Percentiles rank a stretch among this genome's conserved stretches.
phyloP scores from a whole-genome alignment of 1,140 invertebrate genomes.

The Lepidotrigona ventralis region DNA sequence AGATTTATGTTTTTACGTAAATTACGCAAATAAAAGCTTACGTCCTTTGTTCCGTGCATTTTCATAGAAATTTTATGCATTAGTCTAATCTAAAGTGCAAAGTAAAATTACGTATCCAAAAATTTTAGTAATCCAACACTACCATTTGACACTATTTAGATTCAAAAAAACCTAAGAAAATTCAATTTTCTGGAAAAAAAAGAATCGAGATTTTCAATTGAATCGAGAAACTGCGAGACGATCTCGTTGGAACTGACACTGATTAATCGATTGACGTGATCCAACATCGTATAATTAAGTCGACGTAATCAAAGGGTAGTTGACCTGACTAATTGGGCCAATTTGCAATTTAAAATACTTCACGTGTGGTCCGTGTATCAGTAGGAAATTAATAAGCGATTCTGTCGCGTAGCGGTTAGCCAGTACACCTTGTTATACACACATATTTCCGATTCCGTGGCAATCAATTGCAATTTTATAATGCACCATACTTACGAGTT shows the following conservation, averaged over 20 bases:
- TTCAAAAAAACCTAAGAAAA: too few relatives aligned
- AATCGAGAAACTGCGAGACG: neutral
- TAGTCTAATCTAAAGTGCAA: too few relatives aligned
- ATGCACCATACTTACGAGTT: conserved; percentile 29
- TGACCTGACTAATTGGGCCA: conserved; percentile 20
- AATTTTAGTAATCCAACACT: too few relatives aligned
- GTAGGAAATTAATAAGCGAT: neutral
- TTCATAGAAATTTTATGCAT: too few relatives aligned
- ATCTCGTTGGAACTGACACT: neutral
- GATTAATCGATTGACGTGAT: neutral
- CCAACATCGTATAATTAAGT: neutral
- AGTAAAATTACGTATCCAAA: too few relatives aligned
- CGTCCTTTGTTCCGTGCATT: too few relatives aligned
- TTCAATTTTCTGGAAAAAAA: too few relatives aligned
- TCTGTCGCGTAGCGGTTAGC: neutral
- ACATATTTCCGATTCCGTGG: neutral
- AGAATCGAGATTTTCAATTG: too few relatives aligned
- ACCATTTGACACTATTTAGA: too few relatives aligned
- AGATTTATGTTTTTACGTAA: too few relatives aligned
- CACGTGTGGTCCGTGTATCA: neutral
- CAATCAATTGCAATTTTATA: neutral
- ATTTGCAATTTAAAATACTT: conserved; percentile 39
- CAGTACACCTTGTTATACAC: neutral
- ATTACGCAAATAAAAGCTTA: too few relatives aligned
- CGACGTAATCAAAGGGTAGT: neutral